Evolutionary conservation across 2,797 vertebrate species (phyloP), one percentile per base, ranked within the genome.

Genomic region (Aselliscus stoliczkanus): DNA sequence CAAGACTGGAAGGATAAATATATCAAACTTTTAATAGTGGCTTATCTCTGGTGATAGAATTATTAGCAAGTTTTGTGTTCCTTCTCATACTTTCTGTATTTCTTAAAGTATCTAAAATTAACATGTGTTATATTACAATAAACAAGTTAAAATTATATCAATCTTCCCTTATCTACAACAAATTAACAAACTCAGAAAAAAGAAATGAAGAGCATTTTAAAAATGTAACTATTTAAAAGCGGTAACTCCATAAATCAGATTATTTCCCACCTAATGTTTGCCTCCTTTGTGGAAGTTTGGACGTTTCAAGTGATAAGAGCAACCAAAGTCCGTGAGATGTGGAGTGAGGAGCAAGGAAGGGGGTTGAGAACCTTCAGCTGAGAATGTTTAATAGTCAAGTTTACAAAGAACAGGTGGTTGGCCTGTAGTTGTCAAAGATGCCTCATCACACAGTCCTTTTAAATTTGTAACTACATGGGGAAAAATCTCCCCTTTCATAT

Each of bases 21-120:
- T 21, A 34, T 29, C 21, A 64, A 60, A 87, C 31, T 85, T 58
- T 81, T 73, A 76, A 65, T 37, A 69, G 34, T 44, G 5, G 15
- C 27, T 77, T 62, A 27, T 84, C 42, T 88, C 65, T 86, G 15
- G 31, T 50, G 60, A 4, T 47, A 7, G 6, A 50, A 86, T 56
- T 62, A 82, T 85, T 52, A 18, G 11, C 54, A 44, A 69, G 27
- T 3, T 47, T 52, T 70, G 21, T 65, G 79, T 85, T 82, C 54
- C 91, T 88, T 27, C 88, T 31, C 15, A n/a, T n/a, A 62, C 18
- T 88, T 67, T 54, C 31, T 42, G 17, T 58, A 37, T 4, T 87
- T 96, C 64, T 47, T 37, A 90, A 77, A 89, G 73, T 83, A 70
- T 85, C 62, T 88, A 93, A 93, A 94, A 77, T 88, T 81, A 88